Base-by-base conservation (phyloP, 2,797 vertebrate species). In the Peromyscus melanophrys region DNA sequence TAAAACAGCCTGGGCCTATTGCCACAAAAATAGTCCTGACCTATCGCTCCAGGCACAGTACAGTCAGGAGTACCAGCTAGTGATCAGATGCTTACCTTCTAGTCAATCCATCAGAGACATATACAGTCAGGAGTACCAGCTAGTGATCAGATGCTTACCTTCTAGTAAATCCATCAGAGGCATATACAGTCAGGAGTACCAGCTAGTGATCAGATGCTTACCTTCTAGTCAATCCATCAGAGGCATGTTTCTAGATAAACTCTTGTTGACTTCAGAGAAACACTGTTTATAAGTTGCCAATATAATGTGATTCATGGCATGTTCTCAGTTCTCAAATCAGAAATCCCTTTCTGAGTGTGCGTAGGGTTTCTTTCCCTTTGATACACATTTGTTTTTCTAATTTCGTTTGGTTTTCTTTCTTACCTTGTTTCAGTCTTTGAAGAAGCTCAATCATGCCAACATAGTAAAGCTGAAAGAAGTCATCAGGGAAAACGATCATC, bases 391-490 rank as follows among this genome's bases (percentile, higher is more conserved):
- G 23, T 78, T 82, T 73, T 80, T 96, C 78, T 93, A 61, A 96
- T 83, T 76, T 63, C 91, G 82, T 94, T 69, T 89, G 75, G 21
- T 81, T 97, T 31, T 86, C 23, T 81, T 98, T 40, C 83, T 92
- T 1, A 0, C 6, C 92, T 31, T 34, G 61, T 98, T 98, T 93
- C 96, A 99, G 99, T 99, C 99, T 96, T 98, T 99, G 98, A 99
- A 99, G 98, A 99, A 99, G 96, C 98, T 99, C 95, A 99, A 98
- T 96, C 99, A 99, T 95, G 99, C 99, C 96, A 99, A 99, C 65
- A 98, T 99, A 57, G 99, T 99, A 81, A 99, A 99, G 91, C 97
- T 99, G 96, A 99, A 99, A 98, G 99, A 99, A 98, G 99, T 99
- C 94, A 99, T 99, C 96, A 98, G 99, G 93, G 99, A 99, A 98